phyloP scores from a whole-genome alignment of 2,888 invertebrate genomes.

The Tricholauxania praeusta region DNA sequence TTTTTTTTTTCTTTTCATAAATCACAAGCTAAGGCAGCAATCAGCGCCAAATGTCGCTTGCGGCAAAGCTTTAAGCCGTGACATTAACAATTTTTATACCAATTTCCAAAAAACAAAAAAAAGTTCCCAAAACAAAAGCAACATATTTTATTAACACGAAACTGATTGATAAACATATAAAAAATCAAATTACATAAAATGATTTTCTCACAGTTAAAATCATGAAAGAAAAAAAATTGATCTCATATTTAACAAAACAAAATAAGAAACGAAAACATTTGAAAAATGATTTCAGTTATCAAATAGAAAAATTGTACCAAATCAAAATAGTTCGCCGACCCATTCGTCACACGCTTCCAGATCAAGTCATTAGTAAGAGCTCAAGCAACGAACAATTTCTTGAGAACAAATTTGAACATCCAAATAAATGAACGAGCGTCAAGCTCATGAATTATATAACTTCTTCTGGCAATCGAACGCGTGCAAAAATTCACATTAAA shows the following conservation, averaged over 20 bases:
- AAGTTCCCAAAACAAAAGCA: constrained; percentile 4
- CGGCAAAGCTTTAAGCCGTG: constrained; percentile 1
- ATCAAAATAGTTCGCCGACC: constrained; percentile 2
- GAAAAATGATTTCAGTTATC: background rate
- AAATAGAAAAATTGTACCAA: background rate
- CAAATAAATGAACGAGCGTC: background rate
- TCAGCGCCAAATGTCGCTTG: constrained; percentile 2
- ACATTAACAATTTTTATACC: constrained; percentile 9
- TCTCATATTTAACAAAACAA: background rate
- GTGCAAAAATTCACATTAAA: constrained; percentile 23
- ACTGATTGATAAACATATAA: background rate
- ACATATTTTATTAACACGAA: background rate
- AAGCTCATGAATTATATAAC: background rate
- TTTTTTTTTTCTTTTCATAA: background rate
- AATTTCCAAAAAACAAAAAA: background rate
- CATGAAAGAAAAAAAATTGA: background rate
- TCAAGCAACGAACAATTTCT: background rate
- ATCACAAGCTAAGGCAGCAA: background rate
- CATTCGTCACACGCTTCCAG: constrained; percentile 1
- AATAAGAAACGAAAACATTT: background rate
- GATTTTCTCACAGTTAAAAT: background rate
- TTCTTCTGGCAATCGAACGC: background rate
- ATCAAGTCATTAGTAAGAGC: too few species aligned
- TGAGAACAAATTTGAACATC: background rate
- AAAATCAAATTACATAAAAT: background rate